Percentiles rank a stretch among this genome's conserved stretches.
Evolutionary conservation across 2,888 invertebrate species (phyloP).

Genomic region (Axea sp.): DNA sequence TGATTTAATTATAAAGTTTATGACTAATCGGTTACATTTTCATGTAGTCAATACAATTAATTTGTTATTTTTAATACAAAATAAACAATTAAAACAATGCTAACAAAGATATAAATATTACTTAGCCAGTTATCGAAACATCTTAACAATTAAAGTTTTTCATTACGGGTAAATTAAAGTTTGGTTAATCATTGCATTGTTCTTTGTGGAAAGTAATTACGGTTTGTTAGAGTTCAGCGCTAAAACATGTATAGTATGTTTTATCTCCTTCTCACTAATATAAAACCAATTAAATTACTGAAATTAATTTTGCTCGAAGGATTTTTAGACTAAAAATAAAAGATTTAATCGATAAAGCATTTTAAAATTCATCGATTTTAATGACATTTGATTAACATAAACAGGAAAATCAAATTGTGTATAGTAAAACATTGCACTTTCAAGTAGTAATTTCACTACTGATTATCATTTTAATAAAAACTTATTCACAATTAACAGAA

Average conservation of each 20-base stretch:
- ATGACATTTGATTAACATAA: too few species aligned
- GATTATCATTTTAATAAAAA: too few species aligned
- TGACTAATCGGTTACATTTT: too few species aligned
- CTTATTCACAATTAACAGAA: too few species aligned
- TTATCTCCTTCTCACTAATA: slow-evolving; percentile 31
- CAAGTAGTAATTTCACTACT: too few species aligned
- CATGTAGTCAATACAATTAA: slow-evolving; percentile 10
- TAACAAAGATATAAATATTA: slow-evolving; percentile 15
- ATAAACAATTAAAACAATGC: slow-evolving; percentile 34
- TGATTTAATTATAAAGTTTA: too few species aligned
- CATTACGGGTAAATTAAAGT: slow-evolving; percentile 12
- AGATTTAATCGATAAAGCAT: too few species aligned
- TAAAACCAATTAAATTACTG: slow-evolving; percentile 18
- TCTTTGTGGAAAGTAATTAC: slow-evolving; percentile 20
- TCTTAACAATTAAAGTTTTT: slow-evolving; percentile 2
- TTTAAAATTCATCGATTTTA: too few species aligned
- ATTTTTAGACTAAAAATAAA: neutral
- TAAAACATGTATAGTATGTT: slow-evolving; percentile 25
- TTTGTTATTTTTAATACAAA: slow-evolving; percentile 23
- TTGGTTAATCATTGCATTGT: slow-evolving; percentile 34
- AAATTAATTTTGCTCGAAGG: slow-evolving; percentile 24
- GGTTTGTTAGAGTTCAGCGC: slow-evolving; percentile 47
- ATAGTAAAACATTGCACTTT: too few species aligned
- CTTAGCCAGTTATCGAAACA: slow-evolving; percentile 19
- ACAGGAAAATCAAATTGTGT: too few species aligned